Percentiles rank a stretch among this genome's conserved stretches.
These are phyloP conservation scores for Trichomycterus rosablanca DNA, from an alignment of 2,113 vertebrate genomes.

Conservation along the genomic window DNA sequence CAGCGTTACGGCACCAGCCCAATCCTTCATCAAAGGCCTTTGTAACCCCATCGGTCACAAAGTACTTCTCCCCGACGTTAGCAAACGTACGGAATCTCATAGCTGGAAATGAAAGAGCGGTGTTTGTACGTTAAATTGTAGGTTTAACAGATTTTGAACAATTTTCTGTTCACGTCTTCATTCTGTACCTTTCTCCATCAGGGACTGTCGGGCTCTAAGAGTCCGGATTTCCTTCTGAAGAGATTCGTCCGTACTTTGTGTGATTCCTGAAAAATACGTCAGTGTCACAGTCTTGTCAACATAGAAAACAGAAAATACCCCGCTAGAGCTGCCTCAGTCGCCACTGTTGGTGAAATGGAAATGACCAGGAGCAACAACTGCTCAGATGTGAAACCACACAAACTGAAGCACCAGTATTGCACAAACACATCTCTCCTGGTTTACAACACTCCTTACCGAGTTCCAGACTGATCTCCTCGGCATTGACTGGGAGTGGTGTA, in stretches of 20 bases:
- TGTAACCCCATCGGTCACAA: background rate
- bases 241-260: background rate
- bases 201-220: background rate
- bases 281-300: no score
- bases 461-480: no score
- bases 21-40: background rate
- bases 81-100: background rate
- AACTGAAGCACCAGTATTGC: no score
- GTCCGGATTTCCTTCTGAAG: constrained; percentile 6
- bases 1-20: background rate
- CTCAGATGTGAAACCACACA: no score
- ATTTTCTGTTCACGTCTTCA: background rate
- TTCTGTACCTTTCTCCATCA: constrained; percentile 2
- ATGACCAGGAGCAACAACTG: no score
- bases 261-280: background rate
- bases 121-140: background rate
- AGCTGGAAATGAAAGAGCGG: background rate
- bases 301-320: no score
- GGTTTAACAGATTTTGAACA: background rate
- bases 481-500: no score
- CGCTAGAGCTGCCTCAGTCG: no score
- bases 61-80: background rate
- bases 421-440: no score
- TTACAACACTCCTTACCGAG: no score
- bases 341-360: no score